Base-by-base conservation (phyloP, 1,140 invertebrate genomes). In the Drosophila tristis region DNA sequence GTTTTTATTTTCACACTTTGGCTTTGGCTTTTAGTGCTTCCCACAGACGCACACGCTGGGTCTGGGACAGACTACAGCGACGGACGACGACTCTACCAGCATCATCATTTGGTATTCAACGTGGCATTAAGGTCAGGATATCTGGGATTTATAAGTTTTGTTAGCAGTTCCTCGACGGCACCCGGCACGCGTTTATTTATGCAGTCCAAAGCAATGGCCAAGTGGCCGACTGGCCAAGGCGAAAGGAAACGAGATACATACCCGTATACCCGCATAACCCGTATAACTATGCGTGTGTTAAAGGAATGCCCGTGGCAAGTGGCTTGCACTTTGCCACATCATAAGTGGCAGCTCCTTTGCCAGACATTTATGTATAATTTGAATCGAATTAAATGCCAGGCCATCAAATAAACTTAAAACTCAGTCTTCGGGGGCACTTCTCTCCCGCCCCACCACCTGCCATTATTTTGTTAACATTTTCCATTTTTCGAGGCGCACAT, bases 121-220 rank as follows among this genome's bases (percentile, higher is more conserved):
- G 80, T 71, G 59, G 84, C 85, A 90, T 89, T 89, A 90, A 77
- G 85, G 80, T 90, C 85, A 89, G 85, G 76, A 90, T 89, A 89
- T 89, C 84, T 89, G 85, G 80, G 85, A 89, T 90, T 89, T 89
- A 89, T 89, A 89, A 90, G 84, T 89, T 90, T 89, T 74, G 84
- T 89, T 74, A 78, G 80, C 84, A 74, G 55, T 78, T 81, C 62
- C 50, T 61, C n/a, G 66, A 44, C 53, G 56, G 50, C 29, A 45
- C 56, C 35, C 43, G 55, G 71, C 77, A 73, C 64, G 74, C 63
- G 45, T 50, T 86, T 85, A 85, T 81, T 70, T 87, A 87, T 86
- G 74, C 74, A 78, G 58, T 61, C 68, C 50, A 59, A 74, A 68
- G 63, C 62, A 53, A 56, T 68, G 55, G 67, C 31, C 63, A 25